Evolutionary conservation across 2,797 vertebrate genomes (phyloP), one percentile per base, ranked within the genome.

Genomic region (Choloepus didactylus): DNA sequence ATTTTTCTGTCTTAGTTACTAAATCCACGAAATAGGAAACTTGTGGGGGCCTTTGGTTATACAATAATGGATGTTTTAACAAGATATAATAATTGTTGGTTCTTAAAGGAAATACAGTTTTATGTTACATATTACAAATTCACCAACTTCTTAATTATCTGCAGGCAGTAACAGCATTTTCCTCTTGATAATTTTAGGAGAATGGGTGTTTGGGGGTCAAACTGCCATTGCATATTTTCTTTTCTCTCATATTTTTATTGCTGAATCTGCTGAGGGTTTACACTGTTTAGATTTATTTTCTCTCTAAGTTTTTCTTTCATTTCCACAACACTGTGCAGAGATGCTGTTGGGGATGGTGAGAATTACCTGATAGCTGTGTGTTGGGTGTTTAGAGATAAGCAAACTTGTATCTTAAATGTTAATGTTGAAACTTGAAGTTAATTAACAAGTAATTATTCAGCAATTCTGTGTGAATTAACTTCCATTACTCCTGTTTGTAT

Each of bases 371-470:
- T 23, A 62, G 15, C 31, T 16, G 15, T 38, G 44, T 3, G 1
- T 2, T 0, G 15, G 35, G 67, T 27, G 3, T 64, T 82, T 21
- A 4, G 27, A 46, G 15, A 59, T 44, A 73, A 76, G n/a, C 18
- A 44, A 15, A 29, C 15, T 76, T 89, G 31, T 44, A 29, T 67
- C 87, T 91, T 73, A 86, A 93, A 81, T 60, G 12, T 54, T 44
- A 83, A 21, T 44, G 38, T n/a, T 35, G 49, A 97, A 92, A 77
- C 16, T 8, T 79, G 60, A 90, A 81, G 67, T 82, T 69, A 84
- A 87, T 82, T 76, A 94, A 64, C 60, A 89, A 75, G 73, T 69
- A 60, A 69, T 82, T 70, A 79, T 27, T 60, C 38, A 80, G 18
- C 31, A 84, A 25, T 86, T 83, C 67, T 77, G 44, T 72, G 23